Evolutionary conservation across 1,140 invertebrate genomes (phyloP).

Genomic region (Drosophila funebris): DNA sequence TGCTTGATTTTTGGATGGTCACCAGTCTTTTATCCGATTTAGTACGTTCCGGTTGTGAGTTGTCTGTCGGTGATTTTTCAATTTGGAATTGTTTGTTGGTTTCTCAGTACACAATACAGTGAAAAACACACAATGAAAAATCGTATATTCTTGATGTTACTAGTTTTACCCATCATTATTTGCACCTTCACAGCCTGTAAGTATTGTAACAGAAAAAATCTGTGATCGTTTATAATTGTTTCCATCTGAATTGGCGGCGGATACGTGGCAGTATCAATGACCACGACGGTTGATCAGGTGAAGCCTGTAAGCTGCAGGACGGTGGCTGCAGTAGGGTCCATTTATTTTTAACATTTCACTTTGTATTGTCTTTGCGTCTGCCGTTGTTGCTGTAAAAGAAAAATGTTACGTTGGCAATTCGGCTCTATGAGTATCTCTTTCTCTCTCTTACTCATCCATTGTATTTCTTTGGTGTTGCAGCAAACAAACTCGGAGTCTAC

Average conservation of each 20-base stretch:
- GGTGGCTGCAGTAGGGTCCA: too few species aligned
- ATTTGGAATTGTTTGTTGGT: conserved; percentile 30
- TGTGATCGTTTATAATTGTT: conserved; percentile 6
- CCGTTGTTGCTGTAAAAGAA: background rate
- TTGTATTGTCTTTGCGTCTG: too few species aligned
- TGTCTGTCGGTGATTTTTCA: conserved; percentile 17
- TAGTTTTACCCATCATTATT: conserved; percentile 86
- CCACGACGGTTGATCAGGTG: background rate
- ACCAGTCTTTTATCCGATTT: conserved; percentile 57
- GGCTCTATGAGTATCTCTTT: background rate
- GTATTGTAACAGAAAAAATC: conserved; percentile 45
- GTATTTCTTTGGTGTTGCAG: conserved; percentile 77
- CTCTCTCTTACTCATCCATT: conserved; percentile 43
- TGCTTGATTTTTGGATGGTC: conserved; percentile 44
- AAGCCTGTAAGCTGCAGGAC: too few species aligned
- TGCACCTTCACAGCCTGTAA: conserved; percentile 86
- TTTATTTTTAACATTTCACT: too few species aligned
- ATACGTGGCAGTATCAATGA: conserved; percentile 45
- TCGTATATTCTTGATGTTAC: conserved; percentile 85
- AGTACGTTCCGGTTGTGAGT: conserved; percentile 45
- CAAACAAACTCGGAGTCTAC: conserved; percentile 86
- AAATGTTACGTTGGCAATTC: conserved; percentile 71
- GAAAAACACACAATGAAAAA: conserved; percentile 85
- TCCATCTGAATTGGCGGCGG: background rate
- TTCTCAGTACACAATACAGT: conserved; percentile 19